Evolutionary conservation across 2,888 invertebrate genomes (phyloP), one percentile per base, ranked within the genome.

Genomic region (Merodon equestris): DNA sequence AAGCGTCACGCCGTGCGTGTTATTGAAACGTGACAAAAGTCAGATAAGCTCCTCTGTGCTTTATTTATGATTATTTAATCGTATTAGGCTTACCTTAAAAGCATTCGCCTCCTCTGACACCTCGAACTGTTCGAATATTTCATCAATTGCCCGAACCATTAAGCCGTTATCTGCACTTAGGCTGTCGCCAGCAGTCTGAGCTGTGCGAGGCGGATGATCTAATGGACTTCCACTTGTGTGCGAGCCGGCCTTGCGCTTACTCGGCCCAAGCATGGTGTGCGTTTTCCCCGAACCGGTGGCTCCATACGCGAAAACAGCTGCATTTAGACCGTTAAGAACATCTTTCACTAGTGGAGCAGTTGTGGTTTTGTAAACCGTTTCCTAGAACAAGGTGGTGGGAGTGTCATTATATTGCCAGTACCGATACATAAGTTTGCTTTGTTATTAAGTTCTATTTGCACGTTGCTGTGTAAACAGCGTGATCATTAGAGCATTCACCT

Each of bases 241-340:
- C 3, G 83, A 83, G 12, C 84, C 83, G 0, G 84, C 86, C 71
- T 87, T 88, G 83, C 87, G 87, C 18, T 88, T 85, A 82, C 85
- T 85, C 10, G 89, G 89, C 0, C 89, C 89, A 58, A 89, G 83
- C 89, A 89, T 89, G 45, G 89, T 89, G 64, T 89, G 89, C 0
- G 89, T 89, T 83, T 89, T 89, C 0, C 89, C 89, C 0, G 89
- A 89, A 0, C 89, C 89, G 0, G 89, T 89, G 0, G 89, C 89
- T n/a, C 89, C 89, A 68, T 89, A 98, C 0, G 98, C 98, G 89
- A 98, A 98, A 19, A 98, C 97, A 0, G 98, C 97, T 0, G 96
- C 98, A 85, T 97, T 97, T 86, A 95, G 96, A 0, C 98, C 98
- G 72, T 91, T 91, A 27, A 98, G 90, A 0, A 98, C 95, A 85